Conservation (phyloP, 2,797 vertebrate genomes). For the Neosalanx taihuensis region DNA sequence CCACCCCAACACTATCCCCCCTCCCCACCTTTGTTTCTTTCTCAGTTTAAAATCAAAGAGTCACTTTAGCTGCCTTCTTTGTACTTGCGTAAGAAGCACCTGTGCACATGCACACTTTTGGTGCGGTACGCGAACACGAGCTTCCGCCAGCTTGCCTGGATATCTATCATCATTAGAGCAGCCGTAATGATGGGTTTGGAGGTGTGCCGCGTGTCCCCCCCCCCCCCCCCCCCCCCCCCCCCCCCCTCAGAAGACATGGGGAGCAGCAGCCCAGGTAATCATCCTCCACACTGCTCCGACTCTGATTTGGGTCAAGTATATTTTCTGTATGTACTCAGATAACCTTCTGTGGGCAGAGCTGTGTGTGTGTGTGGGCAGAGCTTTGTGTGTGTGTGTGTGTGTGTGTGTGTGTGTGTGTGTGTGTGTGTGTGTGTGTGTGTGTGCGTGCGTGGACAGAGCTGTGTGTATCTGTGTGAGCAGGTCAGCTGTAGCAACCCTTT, state of each 20-base stretch:
- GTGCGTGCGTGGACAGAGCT: background rate
- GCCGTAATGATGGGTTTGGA: constrained; percentile 35
- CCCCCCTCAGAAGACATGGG: constrained; percentile 17
- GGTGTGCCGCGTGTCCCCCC: background rate
- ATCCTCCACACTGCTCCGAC: constrained; percentile 43
- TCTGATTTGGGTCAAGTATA: too few species aligned
- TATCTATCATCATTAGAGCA: constrained; percentile 37
- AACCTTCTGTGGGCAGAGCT: background rate
- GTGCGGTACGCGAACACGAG: background rate
- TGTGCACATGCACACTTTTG: too few species aligned
- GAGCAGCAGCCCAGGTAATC: constrained; percentile 45
- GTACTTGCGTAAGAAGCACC: too few species aligned
- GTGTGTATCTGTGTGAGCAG: background rate
- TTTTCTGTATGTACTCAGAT: too few species aligned
- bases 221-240: too few species aligned
- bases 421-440: background rate
- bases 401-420: background rate
- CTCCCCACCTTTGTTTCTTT: too few species aligned
- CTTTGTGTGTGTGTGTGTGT: background rate
- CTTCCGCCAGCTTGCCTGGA: constrained; percentile 16
- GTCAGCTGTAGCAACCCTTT: background rate
- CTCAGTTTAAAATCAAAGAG: too few species aligned
- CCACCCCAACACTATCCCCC: too few species aligned
- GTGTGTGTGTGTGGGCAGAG: background rate
- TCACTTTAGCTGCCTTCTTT: too few species aligned